A percentile compares a stretch with the other conserved stretches of the same genome.
Evolutionary conservation across 1,140 invertebrate genomes (phyloP).

Genomic region (Armadillidium nasatum): DNA sequence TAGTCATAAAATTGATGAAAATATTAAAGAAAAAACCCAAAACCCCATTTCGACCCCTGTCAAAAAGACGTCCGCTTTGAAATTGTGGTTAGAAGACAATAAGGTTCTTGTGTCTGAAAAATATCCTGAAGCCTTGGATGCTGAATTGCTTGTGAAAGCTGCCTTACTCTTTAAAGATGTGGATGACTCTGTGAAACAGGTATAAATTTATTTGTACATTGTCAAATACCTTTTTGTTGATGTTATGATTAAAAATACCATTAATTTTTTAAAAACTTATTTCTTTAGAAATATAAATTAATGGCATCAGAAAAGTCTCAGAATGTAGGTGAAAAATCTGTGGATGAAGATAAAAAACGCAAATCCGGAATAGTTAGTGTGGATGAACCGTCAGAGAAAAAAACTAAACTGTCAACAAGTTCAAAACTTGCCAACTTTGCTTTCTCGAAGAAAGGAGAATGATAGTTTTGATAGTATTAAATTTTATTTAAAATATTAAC

Average conservation of each 20-base stretch:
- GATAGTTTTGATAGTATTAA: background rate
- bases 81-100: constrained; percentile 41
- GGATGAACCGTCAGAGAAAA: background rate
- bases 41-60: constrained; percentile 1
- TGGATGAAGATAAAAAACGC: background rate
- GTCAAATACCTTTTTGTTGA: background rate
- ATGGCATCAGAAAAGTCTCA: background rate
- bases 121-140: constrained; percentile 24
- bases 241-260: background rate
- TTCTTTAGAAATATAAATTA: background rate
- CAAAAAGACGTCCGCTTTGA: constrained; percentile 34
- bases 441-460: background rate
- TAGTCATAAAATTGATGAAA: background rate
- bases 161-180: constrained; percentile 40
- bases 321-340: background rate
- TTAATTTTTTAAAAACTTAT: background rate
- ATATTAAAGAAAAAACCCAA: background rate
- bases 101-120: constrained; percentile 26
- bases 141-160: constrained; percentile 32
- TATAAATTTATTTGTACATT: background rate
- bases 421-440: background rate
- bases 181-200: constrained; percentile 34
- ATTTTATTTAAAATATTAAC: too few relatives aligned
- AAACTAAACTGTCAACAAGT: background rate
- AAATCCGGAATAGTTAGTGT: background rate